Conservation (phyloP, 2,888 invertebrate genomes). For the Luffia ferchaultella region DNA sequence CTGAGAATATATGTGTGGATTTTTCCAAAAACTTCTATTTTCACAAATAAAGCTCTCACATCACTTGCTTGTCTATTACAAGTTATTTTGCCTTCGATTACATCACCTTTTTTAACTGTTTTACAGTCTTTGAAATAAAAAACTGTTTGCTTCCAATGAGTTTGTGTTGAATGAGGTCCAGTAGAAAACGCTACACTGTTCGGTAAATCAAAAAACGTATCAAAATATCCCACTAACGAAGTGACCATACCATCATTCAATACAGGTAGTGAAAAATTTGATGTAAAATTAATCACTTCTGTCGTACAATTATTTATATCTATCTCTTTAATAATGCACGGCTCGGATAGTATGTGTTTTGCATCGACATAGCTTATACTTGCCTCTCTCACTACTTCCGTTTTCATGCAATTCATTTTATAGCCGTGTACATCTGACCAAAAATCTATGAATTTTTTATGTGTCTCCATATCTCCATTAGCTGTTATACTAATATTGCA, state of each 20-base stretch:
- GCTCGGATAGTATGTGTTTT: constrained; percentile 71
- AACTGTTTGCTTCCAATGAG: constrained; percentile 96
- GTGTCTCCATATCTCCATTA: constrained; percentile 77
- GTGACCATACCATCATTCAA: constrained; percentile 74
- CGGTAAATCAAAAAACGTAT: constrained; percentile 82
- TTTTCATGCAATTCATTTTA: constrained; percentile 91
- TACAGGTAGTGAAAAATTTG: constrained; percentile 73
- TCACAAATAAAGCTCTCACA: constrained; percentile 76
- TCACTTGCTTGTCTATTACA: constrained; percentile 79
- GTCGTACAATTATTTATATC: constrained; percentile 79
- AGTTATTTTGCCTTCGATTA: constrained; percentile 71
- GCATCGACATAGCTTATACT: constrained; percentile 57
- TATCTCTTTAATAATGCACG: constrained; percentile 72
- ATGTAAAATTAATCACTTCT: constrained; percentile 75
- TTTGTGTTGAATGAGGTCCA: constrained; percentile 75
- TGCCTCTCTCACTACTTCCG: constrained; percentile 81
- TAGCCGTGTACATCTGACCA: constrained; percentile 96
- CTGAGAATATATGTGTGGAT: constrained; percentile 71
- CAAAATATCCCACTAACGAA: constrained; percentile 91
- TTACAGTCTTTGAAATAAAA: constrained; percentile 83
- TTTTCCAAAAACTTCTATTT: constrained; percentile 70
- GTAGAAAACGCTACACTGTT: constrained; percentile 78
- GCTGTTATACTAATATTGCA: constrained; percentile 86
- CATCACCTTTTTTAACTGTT: constrained; percentile 72
- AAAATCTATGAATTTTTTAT: constrained; percentile 78